Base-by-base conservation (phyloP, 2,888 invertebrate genomes). In the Galeruca laticollis region DNA sequence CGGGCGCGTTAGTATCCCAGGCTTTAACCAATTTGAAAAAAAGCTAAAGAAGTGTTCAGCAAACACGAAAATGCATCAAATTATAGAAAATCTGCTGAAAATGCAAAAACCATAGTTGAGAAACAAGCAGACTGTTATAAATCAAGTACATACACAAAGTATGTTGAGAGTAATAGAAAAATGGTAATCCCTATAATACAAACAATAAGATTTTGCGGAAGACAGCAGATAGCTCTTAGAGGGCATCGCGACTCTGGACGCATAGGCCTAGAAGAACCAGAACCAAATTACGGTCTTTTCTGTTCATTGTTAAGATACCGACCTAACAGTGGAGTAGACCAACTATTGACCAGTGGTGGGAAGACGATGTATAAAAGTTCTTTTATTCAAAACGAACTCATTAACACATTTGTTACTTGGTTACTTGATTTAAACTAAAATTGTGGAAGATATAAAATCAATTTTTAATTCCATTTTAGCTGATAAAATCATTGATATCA, bases 341-440 rank as follows among this genome's bases (percentile, higher is more conserved):
- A 60, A n/a, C 26, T 60, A 31, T 35, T 60, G n/a, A 33, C 37
- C 13, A 33, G 35, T 33, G 60, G 60, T 33, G 60, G 60, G 5
- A 60, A 60, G 15, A 60, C 8, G 15, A 60, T 60, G 33, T 60
- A 60, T 15, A 60, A n/a, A 33, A 15, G 33, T 60, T n/a, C 60
- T 33, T 15, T 60, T 33, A 60, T 60, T 60, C 60, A 35, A n/a
- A 60, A 60, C 35, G 37, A 60, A 35, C 20, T 26, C 40, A 31
- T 37, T 10, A 33, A 13, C 35, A 60, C 15, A 37, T 37, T 37
- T n/a, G n/a, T n/a, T n/a, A n/a, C n/a, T 37, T 37, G 37, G 37
- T 37, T 37, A 9, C 37, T 52, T 2, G 52, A 5, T 15, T 15
- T n/a, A n/a, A n/a, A n/a, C n/a, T n/a, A n/a, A n/a, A n/a, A n/a